Conservation (phyloP, 2,797 vertebrate genomes). For the Phataginus tricuspis region DNA sequence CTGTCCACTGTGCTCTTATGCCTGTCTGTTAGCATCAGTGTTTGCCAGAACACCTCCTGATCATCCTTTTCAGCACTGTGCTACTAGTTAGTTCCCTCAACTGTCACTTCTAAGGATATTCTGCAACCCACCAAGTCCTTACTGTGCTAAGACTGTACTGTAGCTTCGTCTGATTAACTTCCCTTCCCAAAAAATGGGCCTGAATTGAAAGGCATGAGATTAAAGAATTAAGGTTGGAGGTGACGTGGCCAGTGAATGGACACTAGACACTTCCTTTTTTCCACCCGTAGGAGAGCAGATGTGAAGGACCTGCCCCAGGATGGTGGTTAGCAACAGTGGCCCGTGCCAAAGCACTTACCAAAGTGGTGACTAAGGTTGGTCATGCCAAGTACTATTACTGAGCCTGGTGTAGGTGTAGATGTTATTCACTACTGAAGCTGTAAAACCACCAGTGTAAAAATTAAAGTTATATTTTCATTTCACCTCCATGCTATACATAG, state of each 20-base stretch:
- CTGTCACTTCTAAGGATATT: conserved; percentile 31
- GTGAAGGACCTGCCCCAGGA: conserved; percentile 79
- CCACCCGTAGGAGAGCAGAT: conserved; percentile 79
- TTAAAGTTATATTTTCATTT: not conserved
- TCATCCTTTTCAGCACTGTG: conserved; percentile 44
- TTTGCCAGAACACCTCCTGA: conserved; percentile 56
- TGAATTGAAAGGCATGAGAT: conserved; percentile 56
- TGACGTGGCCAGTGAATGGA: conserved; percentile 77
- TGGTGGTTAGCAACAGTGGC: conserved; percentile 81
- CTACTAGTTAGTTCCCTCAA: conserved; percentile 24
- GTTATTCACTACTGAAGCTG: conserved; percentile 7
- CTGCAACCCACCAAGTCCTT: conserved; percentile 44
- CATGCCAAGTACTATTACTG: conserved; percentile 71
- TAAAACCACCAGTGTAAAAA: conserved; percentile 37
- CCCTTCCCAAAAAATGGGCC: conserved; percentile 59
- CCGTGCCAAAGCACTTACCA: conserved; percentile 78
- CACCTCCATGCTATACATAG: not conserved
- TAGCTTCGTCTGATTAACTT: conserved; percentile 63
- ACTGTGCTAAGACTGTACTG: conserved; percentile 47
- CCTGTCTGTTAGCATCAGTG: conserved; percentile 70
- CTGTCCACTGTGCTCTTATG: conserved; percentile 67
- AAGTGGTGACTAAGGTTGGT: conserved; percentile 80
- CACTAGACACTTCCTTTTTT: conserved; percentile 82
- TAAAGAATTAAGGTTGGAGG: conserved; percentile 71
- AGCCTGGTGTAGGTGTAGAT: conserved; percentile 72